Conservation (phyloP, 2,113 vertebrate genomes). For the Cyrtonyx montezumae region DNA sequence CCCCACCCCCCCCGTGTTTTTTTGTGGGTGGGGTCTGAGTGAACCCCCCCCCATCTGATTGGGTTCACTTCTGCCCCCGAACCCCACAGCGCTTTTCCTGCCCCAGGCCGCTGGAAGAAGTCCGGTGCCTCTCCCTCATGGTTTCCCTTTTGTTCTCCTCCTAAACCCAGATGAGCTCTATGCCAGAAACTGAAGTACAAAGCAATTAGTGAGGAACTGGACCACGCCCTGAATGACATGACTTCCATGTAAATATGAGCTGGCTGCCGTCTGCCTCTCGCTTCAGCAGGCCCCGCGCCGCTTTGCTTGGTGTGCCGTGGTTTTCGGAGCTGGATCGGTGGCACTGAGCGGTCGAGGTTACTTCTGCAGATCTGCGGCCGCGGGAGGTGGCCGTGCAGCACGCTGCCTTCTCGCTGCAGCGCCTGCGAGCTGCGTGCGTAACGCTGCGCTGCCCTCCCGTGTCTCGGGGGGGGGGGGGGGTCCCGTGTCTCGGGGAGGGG, state of each 20-base stretch:
- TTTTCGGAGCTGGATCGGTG: not conserved
- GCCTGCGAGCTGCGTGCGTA: slow-evolving; percentile 44
- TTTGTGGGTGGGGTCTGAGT: not conserved
- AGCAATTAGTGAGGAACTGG: slow-evolving; percentile 98
- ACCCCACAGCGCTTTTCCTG: not conserved
- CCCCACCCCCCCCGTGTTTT: no score
- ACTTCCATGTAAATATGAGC: slow-evolving; percentile 95
- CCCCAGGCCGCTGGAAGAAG: slow-evolving; percentile 2
- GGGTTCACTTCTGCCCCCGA: not conserved
- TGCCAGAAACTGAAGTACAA: slow-evolving; percentile 99
- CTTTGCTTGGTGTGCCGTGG: slow-evolving; percentile 55
- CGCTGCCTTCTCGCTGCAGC: not conserved
- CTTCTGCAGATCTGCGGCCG: slow-evolving; percentile 54
- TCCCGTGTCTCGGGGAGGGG: no score
- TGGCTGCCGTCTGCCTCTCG: slow-evolving; percentile 41
- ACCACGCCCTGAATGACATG: slow-evolving; percentile 99
- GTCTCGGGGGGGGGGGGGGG: no score
- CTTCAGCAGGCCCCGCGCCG: slow-evolving; percentile 32
- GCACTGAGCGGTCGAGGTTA: not conserved
- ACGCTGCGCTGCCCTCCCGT: slow-evolving; percentile 37
- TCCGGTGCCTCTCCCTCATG: slow-evolving; percentile 46
- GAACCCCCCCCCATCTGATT: not conserved
- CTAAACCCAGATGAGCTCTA: slow-evolving; percentile 90
- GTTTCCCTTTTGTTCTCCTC: slow-evolving; percentile 54
- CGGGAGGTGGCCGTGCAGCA: not conserved